A percentile compares a stretch with the other conserved stretches of the same genome.
Evolutionary conservation across 2,888 invertebrate species (phyloP).

Genomic region (Alentia gelatinosa): DNA sequence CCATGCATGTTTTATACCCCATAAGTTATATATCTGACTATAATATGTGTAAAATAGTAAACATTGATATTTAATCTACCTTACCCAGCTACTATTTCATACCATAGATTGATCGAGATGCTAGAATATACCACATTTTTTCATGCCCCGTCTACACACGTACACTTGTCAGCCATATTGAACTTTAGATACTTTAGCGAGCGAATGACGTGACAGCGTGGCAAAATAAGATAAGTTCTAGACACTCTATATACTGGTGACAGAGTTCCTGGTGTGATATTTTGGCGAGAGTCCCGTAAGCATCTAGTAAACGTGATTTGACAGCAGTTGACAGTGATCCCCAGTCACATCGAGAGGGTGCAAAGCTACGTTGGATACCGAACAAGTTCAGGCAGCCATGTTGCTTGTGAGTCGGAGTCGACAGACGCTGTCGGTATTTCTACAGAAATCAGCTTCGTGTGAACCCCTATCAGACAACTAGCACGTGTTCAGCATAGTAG

Average conservation of each 20-base stretch:
- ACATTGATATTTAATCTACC: neutral
- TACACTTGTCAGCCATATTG: constrained; percentile 42
- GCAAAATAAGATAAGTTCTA: neutral
- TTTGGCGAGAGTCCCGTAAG: neutral
- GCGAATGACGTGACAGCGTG: neutral
- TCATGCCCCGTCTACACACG: neutral
- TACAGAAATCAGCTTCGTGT: neutral
- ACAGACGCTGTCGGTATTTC: constrained; percentile 41
- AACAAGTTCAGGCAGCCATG: constrained; percentile 53
- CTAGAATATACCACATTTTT: constrained; percentile 3
- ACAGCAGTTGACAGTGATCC: constrained; percentile 23
- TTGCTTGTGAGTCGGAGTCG: neutral
- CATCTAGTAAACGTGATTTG: neutral
- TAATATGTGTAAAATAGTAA: neutral
- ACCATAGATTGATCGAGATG: neutral
- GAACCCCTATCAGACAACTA: neutral
- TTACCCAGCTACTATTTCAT: neutral
- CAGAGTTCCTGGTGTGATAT: neutral
- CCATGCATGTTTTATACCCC: neutral
- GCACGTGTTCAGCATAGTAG: neutral
- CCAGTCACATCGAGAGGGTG: constrained; percentile 28
- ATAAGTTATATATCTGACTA: neutral
- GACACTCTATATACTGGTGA: neutral
- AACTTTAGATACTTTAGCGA: neutral
- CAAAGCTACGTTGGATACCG: constrained; percentile 20